Evolutionary conservation across 2,888 invertebrate genomes (phyloP), one percentile per base, ranked within the genome.

Genomic region (Phytoseiulus persimilis): DNA sequence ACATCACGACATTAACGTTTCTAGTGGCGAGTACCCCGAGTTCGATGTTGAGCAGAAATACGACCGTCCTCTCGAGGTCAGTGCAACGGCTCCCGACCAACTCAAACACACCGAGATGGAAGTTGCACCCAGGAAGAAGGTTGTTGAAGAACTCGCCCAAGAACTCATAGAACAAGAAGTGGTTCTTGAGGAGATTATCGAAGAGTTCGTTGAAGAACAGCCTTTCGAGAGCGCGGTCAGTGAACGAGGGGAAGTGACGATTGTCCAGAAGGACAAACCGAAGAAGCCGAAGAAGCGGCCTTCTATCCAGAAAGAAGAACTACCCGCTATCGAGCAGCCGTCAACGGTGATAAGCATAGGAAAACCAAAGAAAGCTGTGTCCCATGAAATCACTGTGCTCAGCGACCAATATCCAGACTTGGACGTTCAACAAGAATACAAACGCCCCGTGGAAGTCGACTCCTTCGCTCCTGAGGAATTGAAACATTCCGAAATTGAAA

Each of bases 11-110:
- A 90, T 91, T 39, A 32, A 31, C 5, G 33, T 91, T 28, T 90
- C 90, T 65, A 91, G 91, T 84, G 90, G 90, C 90, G 90, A 32
- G 33, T 90, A 90, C 39, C 90, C 90, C 2, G 83, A 89, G 6
- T 28, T 90, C 32, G 84, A 65, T 2, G 45, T 84, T 32, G 45
- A 33, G 31, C 83, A 90, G 39, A 32, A 83, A 89, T 83, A 89
- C 31, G 31, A 90, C 89, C 89, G 89, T 14, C 89, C 46, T 46
- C 23, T 87, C 32, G 87, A 87, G 32, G 45, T 45, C 32, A 31
- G 31, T 31, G 32, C 87, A 11, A 28, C 87, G 28, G 32, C 87
- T 32, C 45, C 45, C 14, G 87, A 87, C n/a, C 33, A 87, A 23
- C 33, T 87, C 5, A 32, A 33, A 23, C 87, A 33, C 39, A 33